These are phyloP conservation scores for Hydropsyche tenuis DNA, from an alignment of 1,140 invertebrate species.

Conservation along the genomic window DNA sequence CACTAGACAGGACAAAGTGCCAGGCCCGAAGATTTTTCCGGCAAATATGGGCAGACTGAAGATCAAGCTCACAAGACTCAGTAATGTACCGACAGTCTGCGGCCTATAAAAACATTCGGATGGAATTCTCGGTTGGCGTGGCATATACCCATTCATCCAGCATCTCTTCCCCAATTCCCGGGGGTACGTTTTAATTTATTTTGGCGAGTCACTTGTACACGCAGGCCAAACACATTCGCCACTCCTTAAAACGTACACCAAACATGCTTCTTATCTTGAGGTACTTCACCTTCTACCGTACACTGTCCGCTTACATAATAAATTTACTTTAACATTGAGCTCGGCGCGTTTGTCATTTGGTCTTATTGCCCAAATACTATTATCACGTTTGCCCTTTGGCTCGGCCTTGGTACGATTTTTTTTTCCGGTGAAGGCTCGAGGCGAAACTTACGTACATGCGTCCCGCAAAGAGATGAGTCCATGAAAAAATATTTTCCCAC, in stretches of 20 bases:
- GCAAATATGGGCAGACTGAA: slow-evolving; percentile 23
- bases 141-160: no score
- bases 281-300: background rate
- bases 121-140: slow-evolving; percentile 15
- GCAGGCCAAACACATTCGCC: slow-evolving; percentile 32
- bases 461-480: no score
- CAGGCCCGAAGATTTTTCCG: slow-evolving; percentile 35
- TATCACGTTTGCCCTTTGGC: slow-evolving; percentile 10
- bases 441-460: no score
- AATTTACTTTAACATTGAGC: slow-evolving; percentile 35
- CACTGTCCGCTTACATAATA: slow-evolving; percentile 17
- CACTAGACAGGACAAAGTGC: slow-evolving; percentile 32
- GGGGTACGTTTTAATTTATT: slow-evolving; percentile 41
- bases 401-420: background rate
- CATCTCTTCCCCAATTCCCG: slow-evolving; percentile 16
- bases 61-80: background rate
- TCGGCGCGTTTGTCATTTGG: slow-evolving; percentile 15
- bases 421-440: no score
- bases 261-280: slow-evolving; percentile 39
- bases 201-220: slow-evolving; percentile 38
- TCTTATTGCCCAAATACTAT: slow-evolving; percentile 28
- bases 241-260: slow-evolving; percentile 38
- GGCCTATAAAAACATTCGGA: slow-evolving; percentile 42
- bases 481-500: no score
- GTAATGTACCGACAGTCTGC: slow-evolving; percentile 24